These are phyloP conservation scores for Hoplodrina blanda DNA, from an alignment of 2,888 invertebrate genomes.

Conservation along the genomic window DNA sequence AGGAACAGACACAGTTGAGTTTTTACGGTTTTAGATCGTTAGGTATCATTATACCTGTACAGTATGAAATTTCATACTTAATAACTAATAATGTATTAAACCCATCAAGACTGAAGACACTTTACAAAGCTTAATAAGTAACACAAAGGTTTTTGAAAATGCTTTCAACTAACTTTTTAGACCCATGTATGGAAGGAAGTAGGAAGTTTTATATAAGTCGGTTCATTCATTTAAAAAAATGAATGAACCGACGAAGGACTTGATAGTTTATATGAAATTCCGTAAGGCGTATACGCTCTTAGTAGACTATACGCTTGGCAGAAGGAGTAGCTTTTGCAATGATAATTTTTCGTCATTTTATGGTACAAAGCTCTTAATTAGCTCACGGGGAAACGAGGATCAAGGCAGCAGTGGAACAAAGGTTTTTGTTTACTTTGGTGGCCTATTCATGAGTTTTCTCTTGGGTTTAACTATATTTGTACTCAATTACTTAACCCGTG, in stretches of 20 bases:
- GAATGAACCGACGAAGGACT: too few relatives aligned
- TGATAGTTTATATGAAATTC: too few relatives aligned
- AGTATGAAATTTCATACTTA: too few relatives aligned
- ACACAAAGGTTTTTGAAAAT: too few relatives aligned
- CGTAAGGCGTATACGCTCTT: background rate
- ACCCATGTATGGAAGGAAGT: too few relatives aligned
- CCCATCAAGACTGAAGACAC: background rate
- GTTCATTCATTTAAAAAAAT: background rate
- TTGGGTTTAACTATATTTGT: background rate
- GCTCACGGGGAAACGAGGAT: constrained; percentile 12
- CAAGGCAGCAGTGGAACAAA: background rate
- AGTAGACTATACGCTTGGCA: background rate
- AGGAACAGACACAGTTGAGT: background rate
- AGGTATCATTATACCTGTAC: too few relatives aligned
- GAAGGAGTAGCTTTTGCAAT: constrained; percentile 3
- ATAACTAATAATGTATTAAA: too few relatives aligned
- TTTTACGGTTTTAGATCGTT: constrained; percentile 5
- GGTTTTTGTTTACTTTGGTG: constrained; percentile 4
- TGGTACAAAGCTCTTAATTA: too few relatives aligned
- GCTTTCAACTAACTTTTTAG: too few relatives aligned
- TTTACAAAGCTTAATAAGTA: background rate
- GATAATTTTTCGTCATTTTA: too few relatives aligned
- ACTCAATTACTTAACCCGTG: too few relatives aligned
- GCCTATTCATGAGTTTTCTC: background rate
- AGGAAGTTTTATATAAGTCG: too few relatives aligned